These are phyloP conservation scores for Squalus acanthias DNA, from an alignment of 2,797 vertebrate genomes.

Conservation along the genomic window DNA sequence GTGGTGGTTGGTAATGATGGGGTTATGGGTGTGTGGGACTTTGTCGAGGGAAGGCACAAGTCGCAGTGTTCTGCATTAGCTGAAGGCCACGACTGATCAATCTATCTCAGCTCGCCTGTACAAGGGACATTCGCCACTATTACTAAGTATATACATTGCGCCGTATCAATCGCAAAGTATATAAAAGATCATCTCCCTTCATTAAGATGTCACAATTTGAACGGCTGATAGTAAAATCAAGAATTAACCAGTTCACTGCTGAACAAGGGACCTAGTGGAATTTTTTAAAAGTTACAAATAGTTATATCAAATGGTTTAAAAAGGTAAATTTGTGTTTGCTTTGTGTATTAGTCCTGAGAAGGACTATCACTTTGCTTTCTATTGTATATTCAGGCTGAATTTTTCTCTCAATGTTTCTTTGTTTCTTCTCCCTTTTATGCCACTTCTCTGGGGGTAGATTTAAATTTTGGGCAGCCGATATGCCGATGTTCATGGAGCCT, in stretches of 20 bases:
- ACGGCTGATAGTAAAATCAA: neutral
- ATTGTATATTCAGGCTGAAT: too few species aligned
- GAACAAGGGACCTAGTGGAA: neutral
- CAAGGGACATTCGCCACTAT: too few species aligned
- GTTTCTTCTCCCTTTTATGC: too few species aligned
- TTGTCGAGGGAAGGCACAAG: neutral
- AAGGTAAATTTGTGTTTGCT: neutral
- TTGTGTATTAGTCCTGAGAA: neutral
- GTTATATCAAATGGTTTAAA: neutral
- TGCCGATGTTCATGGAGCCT: too few species aligned
- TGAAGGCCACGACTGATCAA: neutral
- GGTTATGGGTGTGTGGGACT: neutral
- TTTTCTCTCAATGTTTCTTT: too few species aligned
- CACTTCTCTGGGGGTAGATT: too few species aligned
- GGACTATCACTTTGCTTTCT: neutral
- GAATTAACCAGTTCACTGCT: neutral
- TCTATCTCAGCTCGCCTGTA: neutral
- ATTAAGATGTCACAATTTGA: neutral
- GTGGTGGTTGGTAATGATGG: neutral
- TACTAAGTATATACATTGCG: neutral
- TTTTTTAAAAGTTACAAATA: neutral
- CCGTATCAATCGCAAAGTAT: neutral
- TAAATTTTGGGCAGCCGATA: too few species aligned
- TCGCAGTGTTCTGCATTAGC: neutral
- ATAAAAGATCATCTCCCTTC: neutral